Percentiles rank a stretch among this genome's conserved stretches.
Conservation (phyloP, 64 coral and sea anemone species). For the Platygyra sinensis region DNA sequence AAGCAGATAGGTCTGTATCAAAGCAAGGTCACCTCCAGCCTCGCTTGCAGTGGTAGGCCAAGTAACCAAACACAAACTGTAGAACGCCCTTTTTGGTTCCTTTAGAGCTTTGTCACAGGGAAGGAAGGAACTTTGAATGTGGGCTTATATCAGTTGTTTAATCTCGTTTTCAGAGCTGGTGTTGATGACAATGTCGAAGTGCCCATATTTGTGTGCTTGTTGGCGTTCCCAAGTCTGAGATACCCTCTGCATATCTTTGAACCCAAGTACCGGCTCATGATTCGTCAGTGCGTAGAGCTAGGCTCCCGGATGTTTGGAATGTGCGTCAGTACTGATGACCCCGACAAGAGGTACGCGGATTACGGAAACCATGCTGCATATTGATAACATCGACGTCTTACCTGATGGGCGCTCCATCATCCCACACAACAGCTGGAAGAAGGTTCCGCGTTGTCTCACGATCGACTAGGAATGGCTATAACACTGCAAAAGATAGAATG, state of each 20-base stretch:
- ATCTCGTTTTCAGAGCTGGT: constrained; percentile 53
- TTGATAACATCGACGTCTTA: constrained; percentile 62
- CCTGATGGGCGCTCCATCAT: constrained; percentile 89
- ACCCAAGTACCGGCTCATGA: constrained; percentile 86
- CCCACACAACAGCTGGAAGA: constrained; percentile 71
- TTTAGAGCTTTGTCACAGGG: no score
- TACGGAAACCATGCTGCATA: constrained; percentile 88
- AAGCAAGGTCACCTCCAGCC: no score
- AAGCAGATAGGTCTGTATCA: no score
- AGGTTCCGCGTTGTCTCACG: constrained; percentile 75
- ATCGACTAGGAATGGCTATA: constrained; percentile 65
- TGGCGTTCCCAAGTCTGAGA: constrained; percentile 83
- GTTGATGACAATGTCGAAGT: constrained; percentile 57
- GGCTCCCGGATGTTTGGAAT: constrained; percentile 92
- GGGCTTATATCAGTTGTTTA: neutral
- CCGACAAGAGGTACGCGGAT: constrained; percentile 36
- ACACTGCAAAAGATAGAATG: constrained; percentile 79
- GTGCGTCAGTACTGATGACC: constrained; percentile 43
- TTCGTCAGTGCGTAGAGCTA: constrained; percentile 82
- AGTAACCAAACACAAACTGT: no score
- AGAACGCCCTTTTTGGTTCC: neutral
- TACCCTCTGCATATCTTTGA: constrained; percentile 95
- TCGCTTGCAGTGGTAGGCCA: no score
- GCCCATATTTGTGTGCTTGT: constrained; percentile 88
- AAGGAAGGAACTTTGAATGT: no score